A percentile compares a stretch with the other conserved stretches of the same genome.
Evolutionary conservation across 2,797 vertebrate species (phyloP).

Genomic region (Crocodylus rhombifer): DNA sequence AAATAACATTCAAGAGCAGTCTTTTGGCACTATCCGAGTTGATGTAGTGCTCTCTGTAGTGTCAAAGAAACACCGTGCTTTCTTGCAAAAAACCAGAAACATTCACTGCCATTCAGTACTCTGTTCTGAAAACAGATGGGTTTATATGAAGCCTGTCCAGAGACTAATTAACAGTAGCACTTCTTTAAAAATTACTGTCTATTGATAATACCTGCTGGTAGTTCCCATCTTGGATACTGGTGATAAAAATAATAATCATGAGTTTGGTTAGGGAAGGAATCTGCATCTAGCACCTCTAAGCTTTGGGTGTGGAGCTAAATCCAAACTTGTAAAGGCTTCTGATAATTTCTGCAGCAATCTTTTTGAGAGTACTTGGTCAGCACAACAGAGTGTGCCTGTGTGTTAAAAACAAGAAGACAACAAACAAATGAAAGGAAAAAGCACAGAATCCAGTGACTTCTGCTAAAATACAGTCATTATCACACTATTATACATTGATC

Average conservation of each 20-base stretch:
- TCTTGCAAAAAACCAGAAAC: slow-evolving; percentile 10
- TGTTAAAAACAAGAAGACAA: too few relatives aligned
- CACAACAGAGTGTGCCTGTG: too few relatives aligned
- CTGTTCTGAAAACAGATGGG: slow-evolving; percentile 8
- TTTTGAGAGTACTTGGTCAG: too few relatives aligned
- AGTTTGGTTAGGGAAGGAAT: rapidly evolving
- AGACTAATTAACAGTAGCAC: background rate
- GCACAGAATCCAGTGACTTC: background rate
- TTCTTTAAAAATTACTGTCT: background rate
- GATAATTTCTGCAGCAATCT: too few relatives aligned
- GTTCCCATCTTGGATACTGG: rapidly evolving
- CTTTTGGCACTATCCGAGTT: background rate
- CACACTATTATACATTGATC: rapidly evolving
- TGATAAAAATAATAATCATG: background rate
- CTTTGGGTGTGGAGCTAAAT: background rate
- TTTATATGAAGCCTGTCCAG: too few relatives aligned
- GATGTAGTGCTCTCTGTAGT: too few relatives aligned
- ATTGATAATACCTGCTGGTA: background rate
- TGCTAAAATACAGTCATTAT: too few relatives aligned
- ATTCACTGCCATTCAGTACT: background rate
- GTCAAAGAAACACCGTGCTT: background rate
- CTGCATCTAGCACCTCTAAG: background rate
- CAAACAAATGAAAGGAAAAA: background rate
- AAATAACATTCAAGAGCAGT: background rate
- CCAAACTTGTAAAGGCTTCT: rapidly evolving